Evolutionary conservation across 2,113 vertebrate species (phyloP).

Genomic region (Paracanthobrama guichenoti): DNA sequence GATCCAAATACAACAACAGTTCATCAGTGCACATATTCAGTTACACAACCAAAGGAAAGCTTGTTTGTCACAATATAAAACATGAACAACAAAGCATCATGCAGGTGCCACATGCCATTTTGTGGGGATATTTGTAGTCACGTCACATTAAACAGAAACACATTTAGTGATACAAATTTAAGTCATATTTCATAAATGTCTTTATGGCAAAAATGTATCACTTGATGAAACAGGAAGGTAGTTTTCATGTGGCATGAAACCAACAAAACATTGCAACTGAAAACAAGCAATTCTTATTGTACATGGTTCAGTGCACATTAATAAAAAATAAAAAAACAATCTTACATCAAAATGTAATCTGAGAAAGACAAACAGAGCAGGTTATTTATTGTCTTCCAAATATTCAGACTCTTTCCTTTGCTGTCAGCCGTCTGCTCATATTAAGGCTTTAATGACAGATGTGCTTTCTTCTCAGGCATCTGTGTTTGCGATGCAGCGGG

Average conservation of each 20-base stretch:
- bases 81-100: constrained; percentile 17
- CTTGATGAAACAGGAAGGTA: neutral
- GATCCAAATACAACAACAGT: constrained; percentile 3
- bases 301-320: neutral
- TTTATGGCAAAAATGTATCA: neutral
- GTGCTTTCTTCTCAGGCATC: constrained; percentile 35
- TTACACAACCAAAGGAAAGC: neutral
- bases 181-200: neutral
- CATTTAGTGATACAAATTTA: neutral
- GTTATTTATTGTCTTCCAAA: constrained; percentile 30
- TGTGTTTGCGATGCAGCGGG: constrained; percentile 53
- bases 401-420: constrained; percentile 27
- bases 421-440: constrained; percentile 33
- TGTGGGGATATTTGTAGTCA: neutral
- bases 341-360: neutral
- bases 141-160: neutral
- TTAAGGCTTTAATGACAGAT: constrained; percentile 37
- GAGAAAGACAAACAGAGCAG: neutral
- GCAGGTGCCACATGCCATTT: constrained; percentile 15
- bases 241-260: neutral
- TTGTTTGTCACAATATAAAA: neutral
- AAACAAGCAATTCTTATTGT: neutral
- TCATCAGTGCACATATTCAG: neutral
- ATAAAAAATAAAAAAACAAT: neutral
- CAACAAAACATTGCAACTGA: neutral